Conservation (phyloP, 2,113 vertebrate genomes). For the Oryzias javanicus region DNA sequence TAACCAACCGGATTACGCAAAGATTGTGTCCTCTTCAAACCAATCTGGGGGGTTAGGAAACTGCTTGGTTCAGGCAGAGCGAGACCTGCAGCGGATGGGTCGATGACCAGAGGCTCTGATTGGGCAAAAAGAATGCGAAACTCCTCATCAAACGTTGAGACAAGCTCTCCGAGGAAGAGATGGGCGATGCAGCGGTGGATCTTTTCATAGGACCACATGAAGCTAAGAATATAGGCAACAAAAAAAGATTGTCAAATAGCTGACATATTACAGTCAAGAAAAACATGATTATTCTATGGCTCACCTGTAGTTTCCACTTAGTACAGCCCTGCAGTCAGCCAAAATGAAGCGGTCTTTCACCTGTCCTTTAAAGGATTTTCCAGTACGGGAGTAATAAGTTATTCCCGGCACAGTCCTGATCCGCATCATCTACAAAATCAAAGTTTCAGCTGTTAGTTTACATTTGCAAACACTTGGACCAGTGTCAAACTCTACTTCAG, state of each 20-base stretch:
- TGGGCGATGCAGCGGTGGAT: conserved; percentile 96
- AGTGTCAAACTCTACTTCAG: background rate
- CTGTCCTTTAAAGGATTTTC: conserved; percentile 94
- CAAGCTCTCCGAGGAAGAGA: conserved; percentile 94
- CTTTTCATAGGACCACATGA: conserved; percentile 99
- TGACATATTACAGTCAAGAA: background rate
- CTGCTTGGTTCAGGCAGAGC: conserved; percentile 60
- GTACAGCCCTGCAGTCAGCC: conserved; percentile 91
- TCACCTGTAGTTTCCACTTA: conserved; percentile 97
- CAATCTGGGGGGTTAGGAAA: conserved; percentile 71
- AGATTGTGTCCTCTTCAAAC: conserved; percentile 76
- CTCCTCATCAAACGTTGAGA: conserved; percentile 93
- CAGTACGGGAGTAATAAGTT: conserved; percentile 91
- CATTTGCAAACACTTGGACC: background rate
- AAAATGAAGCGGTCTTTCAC: conserved; percentile 94
- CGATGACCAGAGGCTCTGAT: conserved; percentile 88
- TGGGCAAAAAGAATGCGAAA: conserved; percentile 96
- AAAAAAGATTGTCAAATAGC: background rate
- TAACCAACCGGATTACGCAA: conserved; percentile 75
- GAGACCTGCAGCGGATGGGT: conserved; percentile 76
- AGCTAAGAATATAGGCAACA: conserved; percentile 73
- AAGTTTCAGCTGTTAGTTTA: background rate
- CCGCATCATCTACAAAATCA: conserved; percentile 86
- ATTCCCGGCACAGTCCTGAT: conserved; percentile 91
- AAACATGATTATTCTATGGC: background rate